Evolutionary conservation across 2,113 vertebrate genomes (phyloP).

Genomic region (Halichoerus grypus): DNA sequence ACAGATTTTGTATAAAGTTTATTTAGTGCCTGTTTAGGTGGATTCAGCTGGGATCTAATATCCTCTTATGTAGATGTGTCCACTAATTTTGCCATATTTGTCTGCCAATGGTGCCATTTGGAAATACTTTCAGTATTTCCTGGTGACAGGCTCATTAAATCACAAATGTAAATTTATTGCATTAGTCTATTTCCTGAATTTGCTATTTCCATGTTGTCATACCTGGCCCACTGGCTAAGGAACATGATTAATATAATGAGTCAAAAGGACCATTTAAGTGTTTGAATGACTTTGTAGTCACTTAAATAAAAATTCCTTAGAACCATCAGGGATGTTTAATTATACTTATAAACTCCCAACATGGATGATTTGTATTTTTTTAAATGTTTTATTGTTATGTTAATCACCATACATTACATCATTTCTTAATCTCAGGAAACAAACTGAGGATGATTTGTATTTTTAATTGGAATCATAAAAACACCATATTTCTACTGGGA

Average conservation of each 20-base stretch:
- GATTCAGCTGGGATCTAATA: not conserved
- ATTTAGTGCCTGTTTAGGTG: not conserved
- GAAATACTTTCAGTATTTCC: not conserved
- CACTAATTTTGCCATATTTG: not conserved
- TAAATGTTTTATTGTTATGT: too few species aligned
- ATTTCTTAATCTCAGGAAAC: too few species aligned
- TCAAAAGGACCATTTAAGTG: not conserved
- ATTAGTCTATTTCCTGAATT: not conserved
- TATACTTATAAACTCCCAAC: not conserved
- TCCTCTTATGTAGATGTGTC: not conserved
- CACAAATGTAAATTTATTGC: constrained; percentile 37
- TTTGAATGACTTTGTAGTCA: constrained; percentile 32
- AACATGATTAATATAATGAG: constrained; percentile 58
- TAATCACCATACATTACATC: too few species aligned
- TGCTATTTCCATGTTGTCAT: constrained; percentile 8
- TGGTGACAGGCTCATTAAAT: constrained; percentile 47
- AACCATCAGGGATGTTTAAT: constrained; percentile 33
- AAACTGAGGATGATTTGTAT: not conserved
- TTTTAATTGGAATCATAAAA: not conserved
- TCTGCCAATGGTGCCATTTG: not conserved
- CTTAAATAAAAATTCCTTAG: constrained; percentile 42
- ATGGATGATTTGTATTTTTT: constrained; percentile 6
- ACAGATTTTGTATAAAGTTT: not conserved
- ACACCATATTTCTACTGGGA: not conserved
- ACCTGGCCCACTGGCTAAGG: constrained; percentile 8